Conservation (phyloP, 2,888 invertebrate species). For the Eilema griseolum region DNA sequence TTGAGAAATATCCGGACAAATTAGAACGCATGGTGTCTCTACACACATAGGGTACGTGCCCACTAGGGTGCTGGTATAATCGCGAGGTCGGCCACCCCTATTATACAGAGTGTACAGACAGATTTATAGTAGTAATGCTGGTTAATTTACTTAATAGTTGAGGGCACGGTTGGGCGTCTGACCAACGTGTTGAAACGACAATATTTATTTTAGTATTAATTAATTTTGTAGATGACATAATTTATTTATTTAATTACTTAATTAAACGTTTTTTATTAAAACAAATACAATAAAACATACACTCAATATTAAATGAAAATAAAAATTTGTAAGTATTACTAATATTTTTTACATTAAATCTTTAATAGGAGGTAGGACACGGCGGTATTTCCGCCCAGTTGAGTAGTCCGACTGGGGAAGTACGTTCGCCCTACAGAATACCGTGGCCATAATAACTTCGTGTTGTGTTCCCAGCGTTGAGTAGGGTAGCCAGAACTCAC, state of each 20-base stretch:
- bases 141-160: slow-evolving; percentile 67
- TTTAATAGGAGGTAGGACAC: too few relatives aligned
- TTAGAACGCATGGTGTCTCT: slow-evolving; percentile 13
- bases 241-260: neutral
- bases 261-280: too few relatives aligned
- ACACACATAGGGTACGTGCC: slow-evolving; percentile 18
- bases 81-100: slow-evolving; percentile 43
- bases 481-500: too few relatives aligned
- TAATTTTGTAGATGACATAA: slow-evolving; percentile 6
- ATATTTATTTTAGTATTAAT: slow-evolving; percentile 16
- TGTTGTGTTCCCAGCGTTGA: too few relatives aligned
- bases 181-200: slow-evolving; percentile 21
- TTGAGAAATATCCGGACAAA: neutral
- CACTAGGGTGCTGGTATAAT: slow-evolving; percentile 28
- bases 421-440: too few relatives aligned
- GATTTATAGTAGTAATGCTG: slow-evolving; percentile 65
- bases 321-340: too few relatives aligned
- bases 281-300: too few relatives aligned
- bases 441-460: too few relatives aligned
- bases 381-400: too few relatives aligned
- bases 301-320: too few relatives aligned
- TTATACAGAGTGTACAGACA: slow-evolving; percentile 59
- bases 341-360: too few relatives aligned
- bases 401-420: too few relatives aligned
- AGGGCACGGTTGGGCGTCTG: slow-evolving; percentile 23